Conservation (phyloP, 2,888 invertebrate genomes). For the Tenthredo mesomela region DNA sequence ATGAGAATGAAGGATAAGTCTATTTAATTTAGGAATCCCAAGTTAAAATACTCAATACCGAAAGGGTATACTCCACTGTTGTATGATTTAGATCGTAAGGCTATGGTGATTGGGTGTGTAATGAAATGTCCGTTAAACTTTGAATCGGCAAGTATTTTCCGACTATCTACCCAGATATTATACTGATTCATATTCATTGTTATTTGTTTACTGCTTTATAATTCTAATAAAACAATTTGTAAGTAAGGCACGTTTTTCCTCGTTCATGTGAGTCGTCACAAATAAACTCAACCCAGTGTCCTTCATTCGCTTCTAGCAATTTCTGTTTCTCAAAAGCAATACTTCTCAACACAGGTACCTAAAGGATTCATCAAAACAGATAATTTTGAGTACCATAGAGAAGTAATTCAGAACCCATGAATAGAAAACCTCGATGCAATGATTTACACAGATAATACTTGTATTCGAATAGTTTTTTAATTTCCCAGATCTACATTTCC, state of each 20-base stretch:
- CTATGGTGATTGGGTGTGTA: slow-evolving; percentile 2
- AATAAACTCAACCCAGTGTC: slow-evolving; percentile 20
- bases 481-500: neutral
- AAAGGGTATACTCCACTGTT: neutral
- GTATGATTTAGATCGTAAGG: neutral
- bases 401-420: neutral
- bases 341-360: neutral
- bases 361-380: neutral
- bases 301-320: neutral
- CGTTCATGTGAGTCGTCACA: neutral
- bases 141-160: neutral
- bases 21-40: neutral
- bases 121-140: neutral
- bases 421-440: neutral
- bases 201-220: slow-evolving; percentile 48
- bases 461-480: neutral
- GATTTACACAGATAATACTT: neutral
- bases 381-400: neutral
- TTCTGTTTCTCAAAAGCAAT: neutral
- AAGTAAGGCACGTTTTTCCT: slow-evolving; percentile 51
- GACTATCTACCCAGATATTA: neutral
- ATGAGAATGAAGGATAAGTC: neutral
- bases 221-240: slow-evolving; percentile 33
- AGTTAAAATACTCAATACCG: slow-evolving; percentile 24
- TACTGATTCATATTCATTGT: slow-evolving; percentile 39